Percentiles rank a stretch among this genome's conserved stretches.
These are phyloP conservation scores for Caenorhabditis sp. DNA, from an alignment of 2,888 invertebrate species.

Conservation along the genomic window DNA sequence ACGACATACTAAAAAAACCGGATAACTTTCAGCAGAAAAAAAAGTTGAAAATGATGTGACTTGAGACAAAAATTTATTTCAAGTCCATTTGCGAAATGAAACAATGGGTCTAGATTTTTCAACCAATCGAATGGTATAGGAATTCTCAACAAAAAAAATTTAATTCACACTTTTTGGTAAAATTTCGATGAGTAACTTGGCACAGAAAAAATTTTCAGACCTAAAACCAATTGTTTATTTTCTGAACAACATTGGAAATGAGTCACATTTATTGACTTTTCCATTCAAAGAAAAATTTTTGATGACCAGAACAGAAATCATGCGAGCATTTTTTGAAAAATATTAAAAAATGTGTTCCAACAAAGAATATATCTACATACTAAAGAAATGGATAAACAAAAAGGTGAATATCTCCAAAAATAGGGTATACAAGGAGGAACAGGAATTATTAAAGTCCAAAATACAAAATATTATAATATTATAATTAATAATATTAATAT, in stretches of 20 bases:
- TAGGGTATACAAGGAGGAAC: constrained; percentile 3
- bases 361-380: too few species aligned
- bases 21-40: constrained; percentile 3
- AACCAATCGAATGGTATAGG: too few species aligned
- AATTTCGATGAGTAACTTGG: too few species aligned
- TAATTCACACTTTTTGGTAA: neutral
- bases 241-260: neutral
- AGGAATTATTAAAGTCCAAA: neutral
- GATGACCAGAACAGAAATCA: constrained; percentile 33
- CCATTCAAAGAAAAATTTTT: constrained; percentile 11
- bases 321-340: constrained; percentile 11
- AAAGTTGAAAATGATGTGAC: constrained; percentile 11
- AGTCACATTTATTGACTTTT: neutral
- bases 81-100: neutral
- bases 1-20: neutral
- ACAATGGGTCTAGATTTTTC: too few species aligned
- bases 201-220: neutral
- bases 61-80: neutral
- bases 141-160: too few species aligned
- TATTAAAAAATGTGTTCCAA: neutral
- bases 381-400: constrained; percentile 28
- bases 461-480: neutral
- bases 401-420: constrained; percentile 6
- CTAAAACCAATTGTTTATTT: neutral
- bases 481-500: neutral